Evolutionary conservation across 2,113 vertebrate genomes (phyloP).

Genomic region (Fregata magnificens): DNA sequence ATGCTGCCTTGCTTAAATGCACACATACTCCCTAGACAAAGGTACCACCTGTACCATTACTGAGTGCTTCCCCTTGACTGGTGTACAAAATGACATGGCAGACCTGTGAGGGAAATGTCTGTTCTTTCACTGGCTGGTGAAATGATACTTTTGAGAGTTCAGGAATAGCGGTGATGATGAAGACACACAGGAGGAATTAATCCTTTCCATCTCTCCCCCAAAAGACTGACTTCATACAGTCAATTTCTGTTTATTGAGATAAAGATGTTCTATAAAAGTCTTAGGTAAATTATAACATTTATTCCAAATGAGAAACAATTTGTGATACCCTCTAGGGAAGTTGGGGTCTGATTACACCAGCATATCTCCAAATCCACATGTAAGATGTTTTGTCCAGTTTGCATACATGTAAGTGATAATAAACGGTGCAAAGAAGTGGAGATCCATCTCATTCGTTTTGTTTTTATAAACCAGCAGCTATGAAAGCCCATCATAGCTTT

Average conservation of each 20-base stretch:
- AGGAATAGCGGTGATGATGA: neutral
- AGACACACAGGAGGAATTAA: neutral
- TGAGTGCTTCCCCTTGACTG: neutral
- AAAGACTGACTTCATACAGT: neutral
- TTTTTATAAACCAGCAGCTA: neutral
- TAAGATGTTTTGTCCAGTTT: neutral
- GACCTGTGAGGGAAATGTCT: neutral
- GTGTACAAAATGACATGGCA: neutral
- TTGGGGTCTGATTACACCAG: neutral
- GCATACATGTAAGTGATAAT: neutral
- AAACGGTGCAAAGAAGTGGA: neutral
- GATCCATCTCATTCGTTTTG: neutral
- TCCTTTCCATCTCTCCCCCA: neutral
- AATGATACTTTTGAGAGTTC: neutral
- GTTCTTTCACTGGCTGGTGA: neutral
- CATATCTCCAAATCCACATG: neutral
- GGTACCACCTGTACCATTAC: neutral
- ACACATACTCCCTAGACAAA: neutral
- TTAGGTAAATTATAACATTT: neutral
- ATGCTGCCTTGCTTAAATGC: neutral
- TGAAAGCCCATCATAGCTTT: neutral
- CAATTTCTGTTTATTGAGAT: neutral
- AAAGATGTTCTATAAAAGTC: neutral
- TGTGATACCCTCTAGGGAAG: neutral
- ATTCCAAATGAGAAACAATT: neutral